A percentile compares a stretch with the other conserved stretches of the same genome.
Conservation (phyloP, 2,888 invertebrate genomes). For the Andrena chrysosceles region DNA sequence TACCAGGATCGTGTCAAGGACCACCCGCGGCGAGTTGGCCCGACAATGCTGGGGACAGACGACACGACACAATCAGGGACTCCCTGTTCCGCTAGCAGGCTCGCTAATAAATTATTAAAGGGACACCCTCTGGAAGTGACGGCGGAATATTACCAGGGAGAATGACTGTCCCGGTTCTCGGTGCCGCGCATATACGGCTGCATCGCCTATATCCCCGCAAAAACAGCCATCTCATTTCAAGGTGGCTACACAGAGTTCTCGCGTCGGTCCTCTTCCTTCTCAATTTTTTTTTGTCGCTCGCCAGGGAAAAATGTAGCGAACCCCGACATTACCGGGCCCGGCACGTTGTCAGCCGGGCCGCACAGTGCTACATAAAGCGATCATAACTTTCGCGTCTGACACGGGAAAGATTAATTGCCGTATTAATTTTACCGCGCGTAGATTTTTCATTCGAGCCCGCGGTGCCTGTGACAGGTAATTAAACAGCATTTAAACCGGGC, state of each 20-base stretch:
- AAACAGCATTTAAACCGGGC: conserved; percentile 54
- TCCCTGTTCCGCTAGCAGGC: conserved; percentile 71
- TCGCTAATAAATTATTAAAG: conserved; percentile 85
- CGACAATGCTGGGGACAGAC: conserved; percentile 82
- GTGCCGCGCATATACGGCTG: conserved; percentile 6
- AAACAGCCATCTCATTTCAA: conserved; percentile 37
- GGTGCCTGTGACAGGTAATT: conserved; percentile 57
- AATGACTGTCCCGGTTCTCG: conserved; percentile 60
- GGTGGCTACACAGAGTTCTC: conserved; percentile 1
- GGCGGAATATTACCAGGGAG: conserved; percentile 68
- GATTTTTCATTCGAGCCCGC: conserved; percentile 50
- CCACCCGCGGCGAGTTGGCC: conserved; percentile 81
- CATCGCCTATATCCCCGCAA: conserved; percentile 30
- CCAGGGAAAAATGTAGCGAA: conserved; percentile 43
- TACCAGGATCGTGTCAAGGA: conserved; percentile 82
- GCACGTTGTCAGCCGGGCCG: conserved; percentile 46
- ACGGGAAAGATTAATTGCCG: conserved; percentile 60
- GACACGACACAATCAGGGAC: conserved; percentile 83
- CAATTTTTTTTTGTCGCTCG: neutral
- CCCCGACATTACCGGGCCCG: conserved; percentile 39
- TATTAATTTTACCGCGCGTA: conserved; percentile 55
- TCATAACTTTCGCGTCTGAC: conserved; percentile 59
- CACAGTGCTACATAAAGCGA: conserved; percentile 51
- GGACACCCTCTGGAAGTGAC: conserved; percentile 83
- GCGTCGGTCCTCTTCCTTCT: neutral